Percentiles rank a stretch among this genome's conserved stretches.
phyloP scores from a whole-genome alignment of 1,140 invertebrate species.

The Bombyx mandarina region DNA sequence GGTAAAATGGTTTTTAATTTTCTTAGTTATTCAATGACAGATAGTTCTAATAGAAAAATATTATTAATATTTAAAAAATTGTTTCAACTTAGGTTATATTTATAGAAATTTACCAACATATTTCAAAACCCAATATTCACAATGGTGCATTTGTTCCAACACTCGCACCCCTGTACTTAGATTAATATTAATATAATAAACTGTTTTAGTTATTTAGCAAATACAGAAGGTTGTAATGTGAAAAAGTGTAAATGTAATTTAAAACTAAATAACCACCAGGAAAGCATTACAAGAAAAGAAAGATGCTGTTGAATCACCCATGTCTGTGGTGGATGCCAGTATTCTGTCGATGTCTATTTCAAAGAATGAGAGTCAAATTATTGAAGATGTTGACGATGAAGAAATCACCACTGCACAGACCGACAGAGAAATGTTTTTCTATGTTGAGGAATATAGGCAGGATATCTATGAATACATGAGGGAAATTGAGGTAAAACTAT shows the following conservation, averaged over 20 bases:
- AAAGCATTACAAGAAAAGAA: constrained; percentile 47
- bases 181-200: too few species aligned
- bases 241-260: too few species aligned
- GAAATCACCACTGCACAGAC: constrained; percentile 56
- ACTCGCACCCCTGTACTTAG: too few species aligned
- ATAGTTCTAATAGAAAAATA: neutral
- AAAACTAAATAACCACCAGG: too few species aligned
- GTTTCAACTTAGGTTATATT: too few species aligned
- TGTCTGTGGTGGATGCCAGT: constrained; percentile 60
- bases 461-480: constrained; percentile 88
- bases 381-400: constrained; percentile 43
- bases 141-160: neutral
- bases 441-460: constrained; percentile 82
- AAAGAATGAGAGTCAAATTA: constrained; percentile 48
- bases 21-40: neutral
- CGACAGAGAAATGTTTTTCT: constrained; percentile 72
- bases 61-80: neutral
- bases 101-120: constrained; percentile 2
- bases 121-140: neutral
- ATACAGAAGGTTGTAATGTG: too few species aligned
- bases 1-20: constrained; percentile 18
- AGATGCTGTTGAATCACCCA: constrained; percentile 58
- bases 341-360: constrained; percentile 60
- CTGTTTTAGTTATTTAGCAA: too few species aligned
- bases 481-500: constrained; percentile 77